Conservation (phyloP, 2,888 invertebrate species). For the Neria commutata region DNA sequence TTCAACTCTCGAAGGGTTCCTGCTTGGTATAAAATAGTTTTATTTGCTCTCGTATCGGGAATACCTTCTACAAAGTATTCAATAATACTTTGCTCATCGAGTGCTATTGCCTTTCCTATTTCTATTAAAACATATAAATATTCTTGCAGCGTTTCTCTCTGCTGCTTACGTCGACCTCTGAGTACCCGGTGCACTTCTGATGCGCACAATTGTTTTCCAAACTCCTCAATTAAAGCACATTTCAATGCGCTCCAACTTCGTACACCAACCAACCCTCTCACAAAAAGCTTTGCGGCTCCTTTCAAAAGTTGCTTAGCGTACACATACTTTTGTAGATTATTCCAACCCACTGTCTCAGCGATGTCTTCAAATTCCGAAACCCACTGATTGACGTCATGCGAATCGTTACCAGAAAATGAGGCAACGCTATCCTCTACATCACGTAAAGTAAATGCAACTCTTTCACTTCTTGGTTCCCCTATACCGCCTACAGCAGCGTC, state of each 20-base stretch:
- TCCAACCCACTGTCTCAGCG: too few species aligned
- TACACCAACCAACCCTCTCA: too few species aligned
- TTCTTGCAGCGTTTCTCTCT: too few species aligned
- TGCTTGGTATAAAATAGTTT: background rate
- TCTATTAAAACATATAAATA: too few species aligned
- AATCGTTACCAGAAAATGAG: background rate
- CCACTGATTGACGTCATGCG: background rate
- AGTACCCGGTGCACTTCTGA: background rate
- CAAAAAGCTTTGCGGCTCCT: too few species aligned
- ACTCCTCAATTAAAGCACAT: too few species aligned
- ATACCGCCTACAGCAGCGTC: background rate
- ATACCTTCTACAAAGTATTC: too few species aligned
- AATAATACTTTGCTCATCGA: too few species aligned
- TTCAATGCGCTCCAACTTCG: too few species aligned
- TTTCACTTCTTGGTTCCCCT: background rate
- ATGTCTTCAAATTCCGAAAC: constrained; percentile 8
- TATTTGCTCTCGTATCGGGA: too few species aligned
- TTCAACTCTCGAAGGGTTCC: constrained; percentile 4
- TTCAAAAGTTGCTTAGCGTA: constrained; percentile 24
- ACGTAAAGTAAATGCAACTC: background rate
- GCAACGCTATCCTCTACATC: constrained; percentile 5
- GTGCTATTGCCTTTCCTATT: too few species aligned
- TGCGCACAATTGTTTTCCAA: too few species aligned
- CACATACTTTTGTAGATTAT: constrained; percentile 18
- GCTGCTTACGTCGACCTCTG: background rate